phyloP scores from a whole-genome alignment of 2,888 invertebrate species.

The Drosophila paracracens region DNA sequence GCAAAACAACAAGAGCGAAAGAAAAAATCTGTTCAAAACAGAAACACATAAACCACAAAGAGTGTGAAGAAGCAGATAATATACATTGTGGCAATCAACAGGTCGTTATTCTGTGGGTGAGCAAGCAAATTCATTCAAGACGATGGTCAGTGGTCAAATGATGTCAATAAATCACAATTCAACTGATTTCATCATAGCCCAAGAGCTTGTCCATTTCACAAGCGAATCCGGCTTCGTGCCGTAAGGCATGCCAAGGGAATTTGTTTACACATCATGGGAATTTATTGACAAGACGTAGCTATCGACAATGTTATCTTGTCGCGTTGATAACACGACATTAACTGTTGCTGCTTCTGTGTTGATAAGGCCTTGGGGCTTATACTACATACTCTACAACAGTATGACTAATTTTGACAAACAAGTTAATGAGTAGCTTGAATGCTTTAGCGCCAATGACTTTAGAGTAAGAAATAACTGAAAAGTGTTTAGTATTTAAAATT shows the following conservation, averaged over 20 bases:
- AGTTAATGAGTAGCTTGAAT: background rate
- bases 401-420: slow-evolving; percentile 20
- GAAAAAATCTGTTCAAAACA: slow-evolving; percentile 14
- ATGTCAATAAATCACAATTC: slow-evolving; percentile 62
- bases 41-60: slow-evolving; percentile 4
- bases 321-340: slow-evolving; percentile 40
- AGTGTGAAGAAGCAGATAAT: slow-evolving; percentile 16
- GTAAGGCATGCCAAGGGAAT: slow-evolving; percentile 1
- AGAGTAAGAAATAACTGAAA: background rate
- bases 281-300: slow-evolving; percentile 33
- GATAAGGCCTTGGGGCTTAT: slow-evolving; percentile 21
- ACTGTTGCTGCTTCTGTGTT: background rate
- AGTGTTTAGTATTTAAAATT: background rate
- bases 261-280: slow-evolving; percentile 31
- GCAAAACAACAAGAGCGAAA: slow-evolving; percentile 7
- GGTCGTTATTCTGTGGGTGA: slow-evolving; percentile 25
- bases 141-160: slow-evolving; percentile 45
- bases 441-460: background rate
- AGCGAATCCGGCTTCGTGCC: slow-evolving; percentile 37
- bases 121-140: slow-evolving; percentile 31
- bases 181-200: slow-evolving; percentile 23
- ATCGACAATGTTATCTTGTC: slow-evolving; percentile 20
- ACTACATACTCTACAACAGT: background rate
- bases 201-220: background rate
- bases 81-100: slow-evolving; percentile 22